Evolutionary conservation across 2,888 invertebrate genomes (phyloP).

Genomic region (Lepidocyrtinus sp.): DNA sequence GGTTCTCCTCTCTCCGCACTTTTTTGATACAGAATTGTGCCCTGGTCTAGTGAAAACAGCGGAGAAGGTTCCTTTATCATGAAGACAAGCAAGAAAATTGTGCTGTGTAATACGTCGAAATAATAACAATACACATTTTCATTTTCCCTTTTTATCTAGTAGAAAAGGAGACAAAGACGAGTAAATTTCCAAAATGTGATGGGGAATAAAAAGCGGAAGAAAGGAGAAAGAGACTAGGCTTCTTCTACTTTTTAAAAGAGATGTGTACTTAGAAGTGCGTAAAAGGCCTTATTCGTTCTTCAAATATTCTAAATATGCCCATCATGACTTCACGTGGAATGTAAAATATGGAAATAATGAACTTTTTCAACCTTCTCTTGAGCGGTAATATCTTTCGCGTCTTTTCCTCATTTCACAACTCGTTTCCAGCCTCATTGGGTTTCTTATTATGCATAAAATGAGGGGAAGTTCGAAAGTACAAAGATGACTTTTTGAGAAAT

Average conservation of each 20-base stretch:
- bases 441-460: constrained; percentile 38
- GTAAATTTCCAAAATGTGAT: background rate
- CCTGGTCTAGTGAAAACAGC: background rate
- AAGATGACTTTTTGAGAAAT: too few relatives aligned
- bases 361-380: constrained; percentile 29
- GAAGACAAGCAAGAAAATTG: constrained; percentile 29
- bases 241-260: background rate
- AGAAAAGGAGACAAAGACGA: constrained; percentile 31
- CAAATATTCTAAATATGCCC: background rate
- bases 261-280: background rate
- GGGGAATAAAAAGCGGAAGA: constrained; percentile 4
- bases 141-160: constrained; percentile 41
- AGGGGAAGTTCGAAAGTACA: constrained; percentile 17
- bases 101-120: constrained; percentile 21
- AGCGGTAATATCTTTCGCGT: background rate
- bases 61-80: background rate
- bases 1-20: constrained; percentile 7
- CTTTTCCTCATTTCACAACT: constrained; percentile 21
- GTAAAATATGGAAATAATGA: constrained; percentile 39
- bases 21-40: background rate
- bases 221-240: background rate
- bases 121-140: constrained; percentile 40
- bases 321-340: constrained; percentile 13
- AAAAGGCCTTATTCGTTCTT: background rate
- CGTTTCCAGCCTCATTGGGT: constrained; percentile 40